These are phyloP conservation scores for Mythimna loreyi DNA, from an alignment of 2,888 invertebrate species.

Conservation along the genomic window DNA sequence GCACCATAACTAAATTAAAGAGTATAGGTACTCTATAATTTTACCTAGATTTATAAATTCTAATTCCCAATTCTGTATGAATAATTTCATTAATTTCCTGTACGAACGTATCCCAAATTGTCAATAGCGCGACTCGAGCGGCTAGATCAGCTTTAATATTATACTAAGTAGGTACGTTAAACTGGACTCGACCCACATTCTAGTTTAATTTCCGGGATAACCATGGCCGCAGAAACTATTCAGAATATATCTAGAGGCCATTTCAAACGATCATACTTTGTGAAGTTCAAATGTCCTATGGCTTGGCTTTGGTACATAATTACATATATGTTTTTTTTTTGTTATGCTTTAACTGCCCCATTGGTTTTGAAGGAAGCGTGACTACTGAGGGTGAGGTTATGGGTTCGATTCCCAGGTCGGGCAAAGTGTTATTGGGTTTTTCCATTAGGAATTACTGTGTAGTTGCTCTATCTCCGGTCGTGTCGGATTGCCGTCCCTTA, in stretches of 20 bases:
- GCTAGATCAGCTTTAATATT: slow-evolving; percentile 22
- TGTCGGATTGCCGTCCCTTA: too few species aligned
- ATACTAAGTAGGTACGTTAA: slow-evolving; percentile 16
- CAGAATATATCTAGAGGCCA: slow-evolving; percentile 5
- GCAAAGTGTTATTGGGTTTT: too few species aligned
- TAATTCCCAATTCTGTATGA: slow-evolving; percentile 9
- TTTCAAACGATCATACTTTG: slow-evolving; percentile 15
- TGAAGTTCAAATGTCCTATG: not conserved
- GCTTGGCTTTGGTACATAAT: too few species aligned
- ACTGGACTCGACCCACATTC: slow-evolving; percentile 49
- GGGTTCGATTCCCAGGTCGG: too few species aligned
- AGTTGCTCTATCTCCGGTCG: too few species aligned
- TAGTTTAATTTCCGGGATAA: slow-evolving; percentile 51
- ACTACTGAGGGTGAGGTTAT: too few species aligned
- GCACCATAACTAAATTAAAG: not conserved
- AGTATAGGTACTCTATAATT: too few species aligned
- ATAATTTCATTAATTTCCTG: slow-evolving; percentile 45
- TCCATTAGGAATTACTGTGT: too few species aligned
- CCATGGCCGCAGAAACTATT: slow-evolving; percentile 37
- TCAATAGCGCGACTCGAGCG: slow-evolving; percentile 12
- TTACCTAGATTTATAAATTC: slow-evolving; percentile 7
- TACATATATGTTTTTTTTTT: too few species aligned
- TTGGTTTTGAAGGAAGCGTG: too few species aligned
- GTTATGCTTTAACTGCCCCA: too few species aligned
- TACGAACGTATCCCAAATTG: slow-evolving; percentile 14